These are phyloP conservation scores for Siniperca obscura DNA, from an alignment of 2,797 vertebrate genomes.

Conservation along the genomic window DNA sequence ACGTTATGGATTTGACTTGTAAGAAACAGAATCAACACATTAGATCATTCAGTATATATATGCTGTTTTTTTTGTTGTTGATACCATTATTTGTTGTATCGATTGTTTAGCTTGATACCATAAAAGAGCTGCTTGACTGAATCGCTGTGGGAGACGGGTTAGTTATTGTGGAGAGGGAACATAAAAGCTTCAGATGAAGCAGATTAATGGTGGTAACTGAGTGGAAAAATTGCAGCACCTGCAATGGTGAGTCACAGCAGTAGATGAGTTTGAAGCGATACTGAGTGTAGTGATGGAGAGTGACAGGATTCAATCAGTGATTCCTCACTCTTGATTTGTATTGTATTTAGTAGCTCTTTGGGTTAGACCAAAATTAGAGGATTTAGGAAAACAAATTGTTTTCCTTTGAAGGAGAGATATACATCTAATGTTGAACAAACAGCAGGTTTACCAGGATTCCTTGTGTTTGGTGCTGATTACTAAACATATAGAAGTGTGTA, in stretches of 20 bases:
- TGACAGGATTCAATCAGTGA: slow-evolving; percentile 46
- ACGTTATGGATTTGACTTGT: slow-evolving; percentile 7
- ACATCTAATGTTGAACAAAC: neutral
- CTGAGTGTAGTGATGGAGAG: slow-evolving; percentile 36
- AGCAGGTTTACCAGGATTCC: neutral
- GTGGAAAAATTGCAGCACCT: slow-evolving; percentile 48
- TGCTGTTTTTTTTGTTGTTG: neutral
- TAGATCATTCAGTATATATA: neutral
- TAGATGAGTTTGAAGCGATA: slow-evolving; percentile 42
- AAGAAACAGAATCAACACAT: neutral
- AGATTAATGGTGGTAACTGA: slow-evolving; percentile 63
- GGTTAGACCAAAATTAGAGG: neutral
- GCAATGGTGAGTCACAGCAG: slow-evolving; percentile 13
- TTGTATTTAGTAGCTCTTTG: slow-evolving; percentile 12
- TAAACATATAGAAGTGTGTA: neutral
- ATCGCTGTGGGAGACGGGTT: slow-evolving; percentile 20
- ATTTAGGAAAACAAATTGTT: neutral
- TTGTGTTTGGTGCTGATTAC: neutral
- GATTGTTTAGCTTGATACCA: slow-evolving; percentile 17
- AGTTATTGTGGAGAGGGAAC: slow-evolving; percentile 32
- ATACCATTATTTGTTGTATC: neutral
- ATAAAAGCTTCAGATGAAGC: slow-evolving; percentile 51
- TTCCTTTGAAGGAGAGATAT: neutral
- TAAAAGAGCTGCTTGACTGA: slow-evolving; percentile 35
- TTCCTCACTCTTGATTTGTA: slow-evolving; percentile 15